phyloP scores from a whole-genome alignment of 2,113 vertebrate genomes.

The Triplophysa siluroides region DNA sequence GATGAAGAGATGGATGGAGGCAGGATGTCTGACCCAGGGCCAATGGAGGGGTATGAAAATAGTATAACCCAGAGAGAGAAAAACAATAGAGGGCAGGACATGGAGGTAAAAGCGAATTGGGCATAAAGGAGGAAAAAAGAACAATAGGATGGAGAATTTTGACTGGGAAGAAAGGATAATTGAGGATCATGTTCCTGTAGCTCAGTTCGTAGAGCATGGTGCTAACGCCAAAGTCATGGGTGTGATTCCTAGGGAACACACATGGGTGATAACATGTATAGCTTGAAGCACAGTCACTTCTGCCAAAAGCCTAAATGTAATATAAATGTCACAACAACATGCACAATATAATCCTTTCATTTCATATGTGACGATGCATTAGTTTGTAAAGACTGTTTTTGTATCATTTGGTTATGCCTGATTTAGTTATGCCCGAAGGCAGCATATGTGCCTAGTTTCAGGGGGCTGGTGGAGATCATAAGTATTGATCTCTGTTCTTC shows the following conservation, averaged over 20 bases:
- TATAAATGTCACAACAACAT: too few relatives aligned
- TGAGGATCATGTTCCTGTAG: neutral
- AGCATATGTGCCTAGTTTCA: conserved; percentile 25
- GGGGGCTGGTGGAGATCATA: conserved; percentile 35
- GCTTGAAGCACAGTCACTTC: too few relatives aligned
- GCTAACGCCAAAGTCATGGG: too few relatives aligned
- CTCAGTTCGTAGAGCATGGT: too few relatives aligned
- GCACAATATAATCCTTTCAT: too few relatives aligned
- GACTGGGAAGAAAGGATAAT: neutral
- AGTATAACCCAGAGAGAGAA: conserved; percentile 32
- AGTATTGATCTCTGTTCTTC: conserved; percentile 47
- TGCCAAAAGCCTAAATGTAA: too few relatives aligned
- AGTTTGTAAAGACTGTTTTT: neutral
- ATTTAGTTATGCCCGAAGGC: neutral
- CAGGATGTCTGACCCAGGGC: conserved; percentile 31
- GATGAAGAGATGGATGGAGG: conserved; percentile 39
- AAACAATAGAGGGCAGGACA: conserved; percentile 28
- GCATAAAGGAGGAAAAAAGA: neutral
- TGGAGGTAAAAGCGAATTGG: neutral
- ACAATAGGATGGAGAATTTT: neutral
- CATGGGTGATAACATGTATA: too few relatives aligned
- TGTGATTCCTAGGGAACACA: too few relatives aligned
- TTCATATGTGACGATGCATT: neutral
- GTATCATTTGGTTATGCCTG: neutral
- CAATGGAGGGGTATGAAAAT: conserved; percentile 36